phyloP scores from a whole-genome alignment of 2,888 invertebrate genomes.

The Drosophila colorata region DNA sequence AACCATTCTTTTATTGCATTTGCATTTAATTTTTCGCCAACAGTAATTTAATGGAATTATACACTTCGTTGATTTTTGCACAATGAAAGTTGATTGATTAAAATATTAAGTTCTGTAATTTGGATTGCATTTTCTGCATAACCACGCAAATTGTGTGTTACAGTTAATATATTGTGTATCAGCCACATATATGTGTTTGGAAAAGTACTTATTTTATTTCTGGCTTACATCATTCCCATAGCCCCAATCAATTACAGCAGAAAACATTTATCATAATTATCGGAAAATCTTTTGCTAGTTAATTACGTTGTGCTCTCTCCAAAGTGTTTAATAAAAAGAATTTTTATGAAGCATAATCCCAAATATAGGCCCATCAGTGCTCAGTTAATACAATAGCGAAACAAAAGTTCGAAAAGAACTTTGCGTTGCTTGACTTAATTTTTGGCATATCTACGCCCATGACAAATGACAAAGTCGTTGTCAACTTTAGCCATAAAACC shows the following conservation, averaged over 20 bases:
- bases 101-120: background rate
- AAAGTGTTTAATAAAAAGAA: slow-evolving; percentile 47
- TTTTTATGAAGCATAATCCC: slow-evolving; percentile 43
- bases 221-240: slow-evolving; percentile 19
- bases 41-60: background rate
- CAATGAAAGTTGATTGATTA: slow-evolving; percentile 11
- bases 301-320: slow-evolving; percentile 17
- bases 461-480: slow-evolving; percentile 71
- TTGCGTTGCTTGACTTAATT: slow-evolving; percentile 60
- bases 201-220: slow-evolving; percentile 4
- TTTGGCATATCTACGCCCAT: slow-evolving; percentile 57
- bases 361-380: slow-evolving; percentile 23
- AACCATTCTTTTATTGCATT: background rate
- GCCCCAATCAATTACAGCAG: slow-evolving; percentile 43
- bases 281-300: slow-evolving; percentile 35
- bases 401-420: slow-evolving; percentile 65
- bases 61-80: background rate
- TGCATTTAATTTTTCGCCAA: background rate
- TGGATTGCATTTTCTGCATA: background rate
- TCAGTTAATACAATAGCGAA: slow-evolving; percentile 41
- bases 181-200: background rate
- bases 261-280: slow-evolving; percentile 68
- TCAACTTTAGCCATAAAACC: slow-evolving; percentile 67
- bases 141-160: background rate
- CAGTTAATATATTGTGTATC: background rate